Evolutionary conservation across 2,113 vertebrate species (phyloP).

Genomic region (Nothocercus nigrocapillus): DNA sequence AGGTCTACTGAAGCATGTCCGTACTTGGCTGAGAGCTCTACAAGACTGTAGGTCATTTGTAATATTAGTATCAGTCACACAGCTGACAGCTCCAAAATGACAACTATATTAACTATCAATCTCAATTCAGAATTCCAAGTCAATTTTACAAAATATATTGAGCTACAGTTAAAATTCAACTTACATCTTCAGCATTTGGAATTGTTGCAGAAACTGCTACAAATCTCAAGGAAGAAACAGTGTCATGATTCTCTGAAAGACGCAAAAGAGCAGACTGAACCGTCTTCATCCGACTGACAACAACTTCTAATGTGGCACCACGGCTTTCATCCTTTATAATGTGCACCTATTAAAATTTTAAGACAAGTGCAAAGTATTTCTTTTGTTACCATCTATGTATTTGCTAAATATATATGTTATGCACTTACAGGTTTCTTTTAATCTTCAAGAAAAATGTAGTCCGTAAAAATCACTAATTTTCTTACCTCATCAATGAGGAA

Average conservation of each 20-base stretch:
- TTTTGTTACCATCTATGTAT: background rate
- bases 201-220: slow-evolving; percentile 96
- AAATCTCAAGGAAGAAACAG: slow-evolving; percentile 85
- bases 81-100: background rate
- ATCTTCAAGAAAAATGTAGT: background rate
- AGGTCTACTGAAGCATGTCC: background rate
- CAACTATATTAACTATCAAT: background rate
- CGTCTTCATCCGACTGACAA: slow-evolving; percentile 98
- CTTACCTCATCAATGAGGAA: slow-evolving; percentile 96
- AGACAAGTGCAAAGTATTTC: background rate
- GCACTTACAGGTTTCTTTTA: slow-evolving; percentile 2
- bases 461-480: slow-evolving; percentile 26
- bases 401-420: background rate
- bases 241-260: slow-evolving; percentile 63
- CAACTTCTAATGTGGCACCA: slow-evolving; percentile 95
- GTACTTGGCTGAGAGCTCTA: background rate
- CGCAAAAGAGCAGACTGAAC: slow-evolving; percentile 80
- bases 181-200: slow-evolving; percentile 93
- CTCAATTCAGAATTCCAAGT: background rate
- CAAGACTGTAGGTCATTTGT: background rate
- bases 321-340: slow-evolving; percentile 92
- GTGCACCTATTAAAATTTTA: slow-evolving; percentile 83
- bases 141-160: background rate
- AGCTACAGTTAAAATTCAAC: slow-evolving; percentile 50
- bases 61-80: background rate